A percentile compares a stretch with the other conserved stretches of the same genome.
phyloP scores from a whole-genome alignment of 2,797 vertebrate genomes.

The Ctenochaetus hawaiiensis region DNA sequence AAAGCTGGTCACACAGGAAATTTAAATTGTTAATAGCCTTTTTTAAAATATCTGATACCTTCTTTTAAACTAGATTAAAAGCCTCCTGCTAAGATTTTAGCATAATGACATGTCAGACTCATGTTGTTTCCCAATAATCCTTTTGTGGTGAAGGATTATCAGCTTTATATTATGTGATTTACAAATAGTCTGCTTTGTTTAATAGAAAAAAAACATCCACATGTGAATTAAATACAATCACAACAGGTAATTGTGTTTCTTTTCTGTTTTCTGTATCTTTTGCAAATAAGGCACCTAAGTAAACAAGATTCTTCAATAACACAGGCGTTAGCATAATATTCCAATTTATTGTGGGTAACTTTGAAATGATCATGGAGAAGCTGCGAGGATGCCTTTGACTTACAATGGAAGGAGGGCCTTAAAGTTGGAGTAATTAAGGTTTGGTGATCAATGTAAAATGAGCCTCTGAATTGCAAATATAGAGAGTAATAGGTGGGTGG shows the following conservation, averaged over 20 bases:
- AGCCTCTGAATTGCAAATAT: conserved; percentile 8
- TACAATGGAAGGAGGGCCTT: background rate
- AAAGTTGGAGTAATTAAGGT: conserved; percentile 20
- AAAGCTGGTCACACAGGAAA: background rate
- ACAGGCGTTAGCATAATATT: conserved; percentile 4
- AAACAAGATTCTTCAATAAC: background rate
- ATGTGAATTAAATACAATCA: background rate
- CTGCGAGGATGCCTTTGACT: conserved; percentile 14
- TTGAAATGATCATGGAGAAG: background rate
- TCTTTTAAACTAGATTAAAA: background rate
- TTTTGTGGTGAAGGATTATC: background rate
- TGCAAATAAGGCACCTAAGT: background rate
- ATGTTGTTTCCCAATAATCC: conserved; percentile 5
- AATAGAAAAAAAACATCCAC: background rate
- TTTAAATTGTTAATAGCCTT: background rate
- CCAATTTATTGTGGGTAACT: background rate
- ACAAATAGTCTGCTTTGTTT: background rate
- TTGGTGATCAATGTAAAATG: conserved; percentile 1
- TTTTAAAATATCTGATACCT: background rate
- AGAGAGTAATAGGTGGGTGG: conserved; percentile 3
- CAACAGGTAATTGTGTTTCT: too few relatives aligned
- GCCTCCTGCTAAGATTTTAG: background rate
- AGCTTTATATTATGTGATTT: background rate
- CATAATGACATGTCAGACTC: background rate
- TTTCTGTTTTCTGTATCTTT: background rate